phyloP scores from a whole-genome alignment of 2,888 invertebrate species.

The Polydrusus pterygomalis region DNA sequence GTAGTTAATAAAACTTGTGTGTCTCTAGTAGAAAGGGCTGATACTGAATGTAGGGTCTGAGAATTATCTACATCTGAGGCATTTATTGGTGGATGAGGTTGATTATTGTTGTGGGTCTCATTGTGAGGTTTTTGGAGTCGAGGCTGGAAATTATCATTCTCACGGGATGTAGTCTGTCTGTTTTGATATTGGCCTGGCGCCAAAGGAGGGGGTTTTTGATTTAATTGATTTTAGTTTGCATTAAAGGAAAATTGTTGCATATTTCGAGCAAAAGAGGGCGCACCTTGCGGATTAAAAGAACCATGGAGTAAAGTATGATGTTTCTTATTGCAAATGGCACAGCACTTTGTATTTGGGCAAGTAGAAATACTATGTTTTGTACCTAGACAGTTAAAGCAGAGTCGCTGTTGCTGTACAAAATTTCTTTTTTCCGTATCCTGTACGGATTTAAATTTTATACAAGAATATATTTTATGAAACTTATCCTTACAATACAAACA shows the following conservation, averaged over 20 bases:
- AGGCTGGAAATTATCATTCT: not conserved
- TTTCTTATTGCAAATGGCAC: conserved; percentile 26
- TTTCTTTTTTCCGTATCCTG: conserved; percentile 9
- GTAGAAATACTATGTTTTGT: conserved; percentile 4
- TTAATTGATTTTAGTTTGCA: not conserved
- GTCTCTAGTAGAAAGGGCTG: conserved; percentile 32
- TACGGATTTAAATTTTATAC: conserved; percentile 32
- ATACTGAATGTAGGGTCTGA: not conserved
- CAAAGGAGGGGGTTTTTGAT: not conserved
- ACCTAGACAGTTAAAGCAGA: conserved; percentile 44
- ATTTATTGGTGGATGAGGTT: not conserved
- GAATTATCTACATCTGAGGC: not conserved
- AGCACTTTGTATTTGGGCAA: conserved; percentile 16
- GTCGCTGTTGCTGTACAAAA: conserved; percentile 28
- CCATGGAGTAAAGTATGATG: conserved; percentile 36
- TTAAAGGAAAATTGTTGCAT: not conserved
- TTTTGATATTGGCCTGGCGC: not conserved
- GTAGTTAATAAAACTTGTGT: conserved; percentile 46
- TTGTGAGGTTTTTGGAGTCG: not conserved
- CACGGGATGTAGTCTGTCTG: not conserved
- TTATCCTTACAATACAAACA: conserved; percentile 31
- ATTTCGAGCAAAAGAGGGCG: not conserved
- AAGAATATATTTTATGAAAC: conserved; percentile 34
- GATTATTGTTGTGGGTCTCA: not conserved
- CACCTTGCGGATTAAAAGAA: not conserved